Percentiles rank a stretch among this genome's conserved stretches.
Evolutionary conservation across 2,888 invertebrate species (phyloP).

Genomic region (Gibbula magus): DNA sequence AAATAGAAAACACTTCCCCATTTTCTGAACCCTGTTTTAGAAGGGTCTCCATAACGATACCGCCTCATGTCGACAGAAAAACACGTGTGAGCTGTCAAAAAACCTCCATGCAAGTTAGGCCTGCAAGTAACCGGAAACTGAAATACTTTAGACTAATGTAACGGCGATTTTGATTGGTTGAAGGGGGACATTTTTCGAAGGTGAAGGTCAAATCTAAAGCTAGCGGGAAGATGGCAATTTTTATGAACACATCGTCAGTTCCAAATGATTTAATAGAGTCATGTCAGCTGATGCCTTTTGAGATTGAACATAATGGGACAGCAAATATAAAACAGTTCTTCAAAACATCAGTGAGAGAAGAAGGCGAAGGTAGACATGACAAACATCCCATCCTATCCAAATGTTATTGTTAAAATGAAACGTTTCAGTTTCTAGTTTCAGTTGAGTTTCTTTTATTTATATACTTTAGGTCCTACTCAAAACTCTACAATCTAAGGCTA

Average conservation of each 20-base stretch:
- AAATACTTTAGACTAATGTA: neutral
- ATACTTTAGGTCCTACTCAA: too few species aligned
- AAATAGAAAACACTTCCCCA: slow-evolving; percentile 36
- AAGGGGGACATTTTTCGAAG: neutral
- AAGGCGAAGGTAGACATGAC: slow-evolving; percentile 37
- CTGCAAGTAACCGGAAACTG: neutral
- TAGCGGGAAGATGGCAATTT: slow-evolving; percentile 40
- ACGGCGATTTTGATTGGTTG: neutral
- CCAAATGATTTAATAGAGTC: slow-evolving; percentile 13
- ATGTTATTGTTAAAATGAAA: too few species aligned
- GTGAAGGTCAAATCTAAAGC: slow-evolving; percentile 21
- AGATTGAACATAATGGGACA: slow-evolving; percentile 52
- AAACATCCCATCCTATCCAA: too few species aligned
- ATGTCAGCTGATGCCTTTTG: slow-evolving; percentile 56
- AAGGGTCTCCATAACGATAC: slow-evolving; percentile 42
- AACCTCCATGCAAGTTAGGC: too few species aligned
- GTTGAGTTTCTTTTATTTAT: too few species aligned
- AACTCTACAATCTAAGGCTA: too few species aligned
- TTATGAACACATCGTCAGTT: slow-evolving; percentile 26
- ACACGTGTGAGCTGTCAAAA: neutral
- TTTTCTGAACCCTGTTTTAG: slow-evolving; percentile 25
- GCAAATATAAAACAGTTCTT: slow-evolving; percentile 59
- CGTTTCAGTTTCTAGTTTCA: too few species aligned
- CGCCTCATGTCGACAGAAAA: slow-evolving; percentile 36
- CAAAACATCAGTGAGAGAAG: slow-evolving; percentile 42